Conservation (phyloP, 2,888 invertebrate genomes). For the Agrilus cyanescens region DNA sequence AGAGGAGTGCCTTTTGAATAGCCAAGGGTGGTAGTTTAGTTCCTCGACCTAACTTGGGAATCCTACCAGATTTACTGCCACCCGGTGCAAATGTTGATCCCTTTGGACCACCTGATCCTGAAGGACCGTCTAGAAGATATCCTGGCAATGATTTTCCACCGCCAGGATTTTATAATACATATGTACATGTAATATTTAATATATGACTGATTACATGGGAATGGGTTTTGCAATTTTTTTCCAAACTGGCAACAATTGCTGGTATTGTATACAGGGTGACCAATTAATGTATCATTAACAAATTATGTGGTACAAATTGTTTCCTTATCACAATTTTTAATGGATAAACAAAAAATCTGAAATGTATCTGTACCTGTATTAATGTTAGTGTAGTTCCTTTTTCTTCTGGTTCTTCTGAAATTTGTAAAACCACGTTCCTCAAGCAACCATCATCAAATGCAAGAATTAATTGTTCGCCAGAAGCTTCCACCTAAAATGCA, state of each 20-base stretch:
- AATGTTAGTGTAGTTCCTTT: slow-evolving; percentile 8
- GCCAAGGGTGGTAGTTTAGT: slow-evolving; percentile 28
- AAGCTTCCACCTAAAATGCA: slow-evolving; percentile 42
- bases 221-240: too few species aligned
- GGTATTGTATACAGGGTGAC: too few species aligned
- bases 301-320: not conserved
- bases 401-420: slow-evolving; percentile 7
- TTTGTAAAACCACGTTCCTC: slow-evolving; percentile 35
- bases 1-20: slow-evolving; percentile 73
- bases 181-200: slow-evolving; percentile 55
- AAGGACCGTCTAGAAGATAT: slow-evolving; percentile 33
- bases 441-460: slow-evolving; percentile 64
- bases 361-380: slow-evolving; percentile 14
- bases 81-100: slow-evolving; percentile 82
- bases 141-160: slow-evolving; percentile 64
- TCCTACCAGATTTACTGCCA: slow-evolving; percentile 45
- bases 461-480: slow-evolving; percentile 52
- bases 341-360: not conserved
- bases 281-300: too few species aligned
- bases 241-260: too few species aligned
- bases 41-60: slow-evolving; percentile 20
- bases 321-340: not conserved
- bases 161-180: slow-evolving; percentile 54
- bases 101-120: slow-evolving; percentile 54
- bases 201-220: not conserved